These are phyloP conservation scores for Anneissia japonica DNA, from an alignment of 35 echinoderm and acorn worm species.

Conservation along the genomic window DNA sequence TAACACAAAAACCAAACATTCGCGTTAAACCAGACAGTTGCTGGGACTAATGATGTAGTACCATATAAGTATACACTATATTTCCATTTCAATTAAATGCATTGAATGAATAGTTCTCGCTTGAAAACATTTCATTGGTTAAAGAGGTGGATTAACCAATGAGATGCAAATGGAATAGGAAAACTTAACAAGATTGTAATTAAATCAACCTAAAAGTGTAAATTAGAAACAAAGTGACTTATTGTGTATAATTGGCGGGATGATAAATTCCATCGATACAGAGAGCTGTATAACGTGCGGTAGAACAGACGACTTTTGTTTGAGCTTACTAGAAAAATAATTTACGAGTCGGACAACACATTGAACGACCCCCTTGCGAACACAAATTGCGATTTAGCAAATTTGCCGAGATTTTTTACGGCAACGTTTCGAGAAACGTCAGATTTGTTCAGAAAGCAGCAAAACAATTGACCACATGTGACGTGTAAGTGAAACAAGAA, in stretches of 20 bases:
- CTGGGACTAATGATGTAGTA: not conserved
- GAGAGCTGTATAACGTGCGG: not conserved
- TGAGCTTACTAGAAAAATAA: not conserved
- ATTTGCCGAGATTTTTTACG: not conserved
- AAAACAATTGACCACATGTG: not conserved
- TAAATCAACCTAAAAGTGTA: not conserved
- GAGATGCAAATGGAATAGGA: not conserved
- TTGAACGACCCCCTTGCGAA: not conserved
- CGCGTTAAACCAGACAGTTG: not conserved
- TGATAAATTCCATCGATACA: not conserved
- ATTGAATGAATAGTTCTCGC: too few species aligned
- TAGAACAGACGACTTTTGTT: not conserved
- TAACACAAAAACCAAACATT: not conserved
- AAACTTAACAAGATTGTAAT: not conserved
- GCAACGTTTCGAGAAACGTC: not conserved
- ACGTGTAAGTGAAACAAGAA: not conserved
- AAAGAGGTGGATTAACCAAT: not conserved
- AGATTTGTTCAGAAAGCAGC: not conserved
- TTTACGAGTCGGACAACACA: not conserved
- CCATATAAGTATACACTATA: not conserved
- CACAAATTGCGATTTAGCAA: not conserved
- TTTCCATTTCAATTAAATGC: not conserved
- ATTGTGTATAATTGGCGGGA: not conserved
- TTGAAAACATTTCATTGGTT: not conserved
- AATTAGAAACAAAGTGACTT: not conserved